phyloP scores from a whole-genome alignment of 2,797 vertebrate genomes.

The Galagoides demidoff region DNA sequence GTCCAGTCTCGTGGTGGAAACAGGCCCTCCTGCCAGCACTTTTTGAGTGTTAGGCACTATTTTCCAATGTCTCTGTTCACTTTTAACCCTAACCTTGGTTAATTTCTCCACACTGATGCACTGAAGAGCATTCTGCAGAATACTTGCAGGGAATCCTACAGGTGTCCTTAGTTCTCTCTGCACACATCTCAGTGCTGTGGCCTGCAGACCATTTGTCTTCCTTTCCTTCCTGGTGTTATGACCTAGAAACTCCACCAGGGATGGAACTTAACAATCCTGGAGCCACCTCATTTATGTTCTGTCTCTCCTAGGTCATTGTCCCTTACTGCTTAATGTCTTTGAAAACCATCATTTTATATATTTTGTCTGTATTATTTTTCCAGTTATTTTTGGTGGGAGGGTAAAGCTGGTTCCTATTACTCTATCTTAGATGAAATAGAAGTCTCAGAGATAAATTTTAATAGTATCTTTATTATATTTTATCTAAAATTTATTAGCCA shows the following conservation, averaged over 20 bases:
- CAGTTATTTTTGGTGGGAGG: neutral
- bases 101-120: neutral
- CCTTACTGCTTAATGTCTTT: neutral
- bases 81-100: neutral
- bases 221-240: neutral
- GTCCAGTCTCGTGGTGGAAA: neutral
- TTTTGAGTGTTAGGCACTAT: neutral
- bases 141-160: neutral
- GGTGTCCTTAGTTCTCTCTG: neutral
- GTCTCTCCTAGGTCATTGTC: neutral
- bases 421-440: neutral
- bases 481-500: neutral
- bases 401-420: neutral
- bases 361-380: neutral
- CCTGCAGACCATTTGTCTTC: neutral
- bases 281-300: neutral
- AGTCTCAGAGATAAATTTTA: constrained; percentile 32
- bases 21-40: neutral
- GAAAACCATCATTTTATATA: neutral
- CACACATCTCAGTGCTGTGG: neutral
- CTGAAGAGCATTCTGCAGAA: neutral
- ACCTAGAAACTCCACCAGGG: neutral
- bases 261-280: neutral
- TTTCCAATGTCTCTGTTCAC: neutral
- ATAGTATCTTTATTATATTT: neutral